Evolutionary conservation across 2,797 vertebrate genomes (phyloP), one percentile per base, ranked within the genome.

Genomic region (Anabas testudineus): DNA sequence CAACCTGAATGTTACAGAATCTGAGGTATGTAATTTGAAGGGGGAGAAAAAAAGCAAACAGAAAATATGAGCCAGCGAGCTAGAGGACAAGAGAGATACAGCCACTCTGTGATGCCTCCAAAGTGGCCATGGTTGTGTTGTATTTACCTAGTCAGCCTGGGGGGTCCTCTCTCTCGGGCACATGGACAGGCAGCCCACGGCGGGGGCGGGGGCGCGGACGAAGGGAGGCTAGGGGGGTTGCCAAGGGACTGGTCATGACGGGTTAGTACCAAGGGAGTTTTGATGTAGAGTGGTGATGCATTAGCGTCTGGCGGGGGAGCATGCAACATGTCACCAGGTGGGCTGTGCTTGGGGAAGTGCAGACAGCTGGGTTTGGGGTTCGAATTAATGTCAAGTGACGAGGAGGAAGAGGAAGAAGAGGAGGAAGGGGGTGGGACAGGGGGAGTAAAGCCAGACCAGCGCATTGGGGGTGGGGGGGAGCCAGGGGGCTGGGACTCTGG

Each of bases 111-210:
- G 78, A 75, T 74, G 76, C 77, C 57, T 81, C 85, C 76, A 82
- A 36, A 62, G 82, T 62, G 74, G 85, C 87, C 80, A 55, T 80
- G 81, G 90, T 88, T 92, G 91, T 90, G 91, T 92, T 86, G 90
- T 94, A 95, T 92, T 96, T 96, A 95, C 96, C 95, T 95, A 95
- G 94, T 93, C 92, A 95, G 95, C 92, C 93, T 93, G 92, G 95
- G 91, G 94, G 94, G 91, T 95, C 96, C 95, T 94, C 94, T 94
- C 89, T 96, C 95, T 90, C 95, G 92, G 92, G 87, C 91, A 91
- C 95, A 95, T 86, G 94, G 92, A 91, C 95, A 95, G 95, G 94
- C 87, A 81, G 92, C 92, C 93, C 93, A 95, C 84, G 91, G 92
- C 59, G 91, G 91, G 77, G 90, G 87, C 6, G 90, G 90, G 90